Conservation (phyloP, 2,797 vertebrate genomes). For the Chelon auratus region DNA sequence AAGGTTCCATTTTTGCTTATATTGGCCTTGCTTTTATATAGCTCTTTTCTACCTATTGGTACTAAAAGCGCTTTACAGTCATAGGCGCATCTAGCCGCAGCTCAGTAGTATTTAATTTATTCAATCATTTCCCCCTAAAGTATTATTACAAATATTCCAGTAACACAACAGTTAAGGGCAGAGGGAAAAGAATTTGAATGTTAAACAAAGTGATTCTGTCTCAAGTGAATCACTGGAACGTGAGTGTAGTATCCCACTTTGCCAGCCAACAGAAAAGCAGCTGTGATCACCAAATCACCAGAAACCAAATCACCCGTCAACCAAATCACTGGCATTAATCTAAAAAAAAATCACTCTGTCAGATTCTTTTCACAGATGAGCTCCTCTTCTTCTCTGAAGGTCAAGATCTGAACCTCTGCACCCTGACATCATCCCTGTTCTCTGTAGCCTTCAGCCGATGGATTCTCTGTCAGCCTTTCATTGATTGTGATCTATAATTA, state of each 20-base stretch:
- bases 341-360: background rate
- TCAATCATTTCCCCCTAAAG: too few relatives aligned
- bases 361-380: background rate
- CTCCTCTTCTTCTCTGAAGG: slow-evolving; percentile 18
- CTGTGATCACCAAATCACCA: background rate
- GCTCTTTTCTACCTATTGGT: too few relatives aligned
- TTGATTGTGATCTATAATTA: slow-evolving; percentile 57
- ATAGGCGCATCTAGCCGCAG: too few relatives aligned
- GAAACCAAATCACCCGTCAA: background rate
- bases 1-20: too few relatives aligned
- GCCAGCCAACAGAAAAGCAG: background rate
- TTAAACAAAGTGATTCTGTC: background rate
- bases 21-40: too few relatives aligned
- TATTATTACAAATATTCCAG: background rate
- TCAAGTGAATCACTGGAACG: slow-evolving; percentile 2
- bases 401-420: slow-evolving; percentile 6
- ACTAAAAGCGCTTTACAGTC: too few relatives aligned
- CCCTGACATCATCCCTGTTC: slow-evolving; percentile 6
- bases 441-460: slow-evolving; percentile 9
- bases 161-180: background rate
- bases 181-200: background rate
- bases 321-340: background rate
- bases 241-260: background rate
- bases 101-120: too few relatives aligned
- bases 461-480: slow-evolving; percentile 39